These are phyloP conservation scores for Symphodus melops DNA, from an alignment of 2,113 vertebrate species.

Conservation along the genomic window DNA sequence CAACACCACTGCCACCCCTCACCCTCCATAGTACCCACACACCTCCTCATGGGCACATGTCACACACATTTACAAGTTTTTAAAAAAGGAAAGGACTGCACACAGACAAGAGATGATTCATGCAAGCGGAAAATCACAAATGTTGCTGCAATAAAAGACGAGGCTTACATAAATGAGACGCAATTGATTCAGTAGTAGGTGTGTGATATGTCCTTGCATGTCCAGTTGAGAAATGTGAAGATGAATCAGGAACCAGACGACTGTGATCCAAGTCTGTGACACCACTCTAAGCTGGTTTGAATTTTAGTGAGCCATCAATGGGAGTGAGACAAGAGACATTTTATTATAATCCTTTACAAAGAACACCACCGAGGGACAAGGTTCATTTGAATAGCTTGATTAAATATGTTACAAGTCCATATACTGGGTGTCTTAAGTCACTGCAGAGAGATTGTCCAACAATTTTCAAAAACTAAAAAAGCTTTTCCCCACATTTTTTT, in stretches of 20 bases:
- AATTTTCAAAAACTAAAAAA: not conserved
- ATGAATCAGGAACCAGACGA: constrained; percentile 46
- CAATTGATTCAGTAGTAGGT: not conserved
- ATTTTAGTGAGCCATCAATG: constrained; percentile 35
- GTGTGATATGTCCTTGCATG: constrained; percentile 6
- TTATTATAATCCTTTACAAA: not conserved
- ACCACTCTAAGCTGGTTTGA: not conserved
- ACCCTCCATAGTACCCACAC: not conserved
- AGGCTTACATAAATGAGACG: not conserved
- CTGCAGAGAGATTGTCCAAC: not conserved
- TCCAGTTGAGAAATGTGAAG: constrained; percentile 14
- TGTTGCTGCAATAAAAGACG: not conserved
- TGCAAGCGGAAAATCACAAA: not conserved
- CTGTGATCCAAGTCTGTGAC: constrained; percentile 44
- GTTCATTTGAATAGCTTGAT: constrained; percentile 15
- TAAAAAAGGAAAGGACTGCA: not conserved
- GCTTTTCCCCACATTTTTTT: not conserved
- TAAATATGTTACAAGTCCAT: constrained; percentile 30
- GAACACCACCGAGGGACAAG: constrained; percentile 1
- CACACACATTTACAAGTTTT: constrained; percentile 19
- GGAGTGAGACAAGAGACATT: constrained; percentile 25
- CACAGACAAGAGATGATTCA: constrained; percentile 3
- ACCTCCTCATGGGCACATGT: constrained; percentile 19
- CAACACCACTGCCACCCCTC: constrained; percentile 3
- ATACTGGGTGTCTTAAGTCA: not conserved